These are phyloP conservation scores for Thunnus thynnus DNA, from an alignment of 2,113 vertebrate species.

Conservation along the genomic window DNA sequence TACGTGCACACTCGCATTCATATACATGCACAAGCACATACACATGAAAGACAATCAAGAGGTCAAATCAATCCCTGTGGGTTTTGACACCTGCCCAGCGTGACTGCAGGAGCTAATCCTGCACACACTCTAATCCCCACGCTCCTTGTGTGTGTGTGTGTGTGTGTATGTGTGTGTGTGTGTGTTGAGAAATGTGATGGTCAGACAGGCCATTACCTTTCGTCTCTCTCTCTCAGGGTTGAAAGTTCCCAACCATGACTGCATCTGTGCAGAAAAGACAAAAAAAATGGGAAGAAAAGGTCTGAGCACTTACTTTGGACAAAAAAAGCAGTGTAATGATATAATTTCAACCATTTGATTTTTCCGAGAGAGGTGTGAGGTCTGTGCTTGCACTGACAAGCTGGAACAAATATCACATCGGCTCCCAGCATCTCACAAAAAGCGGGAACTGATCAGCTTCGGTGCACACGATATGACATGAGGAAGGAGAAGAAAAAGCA, in stretches of 20 bases:
- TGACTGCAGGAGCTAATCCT: constrained; percentile 72
- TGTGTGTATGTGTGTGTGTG: background rate
- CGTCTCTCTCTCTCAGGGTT: constrained; percentile 85
- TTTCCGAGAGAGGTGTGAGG: constrained; percentile 25
- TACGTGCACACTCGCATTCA: constrained; percentile 17
- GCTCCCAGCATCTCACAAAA: constrained; percentile 44
- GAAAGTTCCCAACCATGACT: constrained; percentile 85
- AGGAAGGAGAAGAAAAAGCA: constrained; percentile 44
- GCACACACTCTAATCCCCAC: constrained; percentile 69
- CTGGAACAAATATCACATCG: constrained; percentile 45
- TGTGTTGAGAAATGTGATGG: constrained; percentile 44
- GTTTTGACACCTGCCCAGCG: constrained; percentile 66
- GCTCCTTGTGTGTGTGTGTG: background rate
- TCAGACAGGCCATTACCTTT: constrained; percentile 74
- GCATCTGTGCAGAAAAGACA: constrained; percentile 77
- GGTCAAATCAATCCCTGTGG: constrained; percentile 74
- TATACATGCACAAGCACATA: constrained; percentile 24
- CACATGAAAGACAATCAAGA: constrained; percentile 35
- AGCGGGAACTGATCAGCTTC: constrained; percentile 58
- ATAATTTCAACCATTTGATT: constrained; percentile 20
- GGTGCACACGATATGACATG: constrained; percentile 46
- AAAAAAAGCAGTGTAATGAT: background rate
- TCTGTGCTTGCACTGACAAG: constrained; percentile 35
- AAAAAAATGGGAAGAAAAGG: constrained; percentile 37
- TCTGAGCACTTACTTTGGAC: constrained; percentile 18